Evolutionary conservation across 2,888 invertebrate genomes (phyloP).

Genomic region (Brenthis hecate): DNA sequence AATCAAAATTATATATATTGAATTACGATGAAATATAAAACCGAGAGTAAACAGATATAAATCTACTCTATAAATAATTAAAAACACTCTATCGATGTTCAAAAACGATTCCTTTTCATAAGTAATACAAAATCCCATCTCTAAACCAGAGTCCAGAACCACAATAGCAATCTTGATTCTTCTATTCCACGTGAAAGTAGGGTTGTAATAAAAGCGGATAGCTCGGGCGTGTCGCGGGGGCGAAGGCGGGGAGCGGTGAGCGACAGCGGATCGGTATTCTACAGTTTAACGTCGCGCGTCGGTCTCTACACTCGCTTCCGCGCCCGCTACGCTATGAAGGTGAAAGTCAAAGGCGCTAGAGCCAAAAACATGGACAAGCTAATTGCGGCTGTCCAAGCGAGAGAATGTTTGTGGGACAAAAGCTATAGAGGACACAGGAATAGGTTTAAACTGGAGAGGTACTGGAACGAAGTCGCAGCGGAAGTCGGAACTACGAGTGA

Average conservation of each 20-base stretch:
- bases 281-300: conserved; percentile 61
- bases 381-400: conserved; percentile 75
- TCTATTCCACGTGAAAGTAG: conserved; percentile 11
- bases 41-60: too few species aligned
- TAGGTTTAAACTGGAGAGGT: conserved; percentile 73
- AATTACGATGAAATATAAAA: too few species aligned
- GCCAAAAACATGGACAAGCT: conserved; percentile 75
- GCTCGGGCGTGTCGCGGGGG: conserved; percentile 52
- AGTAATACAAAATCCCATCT: background rate
- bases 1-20: too few species aligned
- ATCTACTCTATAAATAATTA: too few species aligned
- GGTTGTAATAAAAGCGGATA: conserved; percentile 32
- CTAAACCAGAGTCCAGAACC: background rate
- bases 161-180: conserved; percentile 4
- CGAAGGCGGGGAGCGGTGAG: conserved; percentile 50
- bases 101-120: too few species aligned
- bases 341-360: conserved; percentile 61
- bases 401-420: conserved; percentile 76
- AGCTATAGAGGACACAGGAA: conserved; percentile 74
- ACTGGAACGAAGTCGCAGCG: conserved; percentile 77
- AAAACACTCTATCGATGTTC: too few species aligned
- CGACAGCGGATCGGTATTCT: too few species aligned
- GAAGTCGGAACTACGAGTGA: conserved; percentile 76
- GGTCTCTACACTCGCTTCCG: conserved; percentile 53
- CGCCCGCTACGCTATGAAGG: conserved; percentile 67